Evolutionary conservation across 2,888 invertebrate species (phyloP).

Genomic region (Ormia ochracea): DNA sequence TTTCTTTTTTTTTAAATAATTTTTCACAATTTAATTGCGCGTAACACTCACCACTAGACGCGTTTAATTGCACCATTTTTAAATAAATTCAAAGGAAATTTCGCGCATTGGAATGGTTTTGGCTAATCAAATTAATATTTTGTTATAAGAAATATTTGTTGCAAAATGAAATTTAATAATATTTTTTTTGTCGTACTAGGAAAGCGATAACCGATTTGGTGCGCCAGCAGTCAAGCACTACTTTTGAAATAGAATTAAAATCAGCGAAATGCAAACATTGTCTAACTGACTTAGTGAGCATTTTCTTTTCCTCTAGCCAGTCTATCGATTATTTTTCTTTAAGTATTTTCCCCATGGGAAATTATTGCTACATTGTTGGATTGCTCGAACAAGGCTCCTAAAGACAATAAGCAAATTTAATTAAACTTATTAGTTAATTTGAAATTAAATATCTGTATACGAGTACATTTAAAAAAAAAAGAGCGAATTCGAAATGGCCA

Average conservation of each 20-base stretch:
- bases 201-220: conserved; percentile 33
- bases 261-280: conserved; percentile 68
- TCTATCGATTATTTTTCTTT: conserved; percentile 51
- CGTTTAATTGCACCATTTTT: conserved; percentile 56
- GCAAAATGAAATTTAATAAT: background rate
- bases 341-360: conserved; percentile 18
- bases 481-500: background rate
- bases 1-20: background rate
- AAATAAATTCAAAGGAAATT: background rate
- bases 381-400: background rate
- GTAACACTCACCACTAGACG: conserved; percentile 51
- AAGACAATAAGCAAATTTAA: conserved; percentile 2
- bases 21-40: background rate
- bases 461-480: background rate
- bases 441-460: background rate
- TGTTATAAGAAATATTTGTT: background rate
- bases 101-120: conserved; percentile 16
- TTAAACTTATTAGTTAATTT: conserved; percentile 30
- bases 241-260: conserved; percentile 65
- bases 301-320: conserved; percentile 66
- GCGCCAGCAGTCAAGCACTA: conserved; percentile 44
- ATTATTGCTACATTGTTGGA: conserved; percentile 20
- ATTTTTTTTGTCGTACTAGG: background rate
- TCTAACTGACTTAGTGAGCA: conserved; percentile 71
- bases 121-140: background rate